These are phyloP conservation scores for Actinia tenebrosa DNA, from an alignment of 64 coral and sea anemone species.

Conservation along the genomic window DNA sequence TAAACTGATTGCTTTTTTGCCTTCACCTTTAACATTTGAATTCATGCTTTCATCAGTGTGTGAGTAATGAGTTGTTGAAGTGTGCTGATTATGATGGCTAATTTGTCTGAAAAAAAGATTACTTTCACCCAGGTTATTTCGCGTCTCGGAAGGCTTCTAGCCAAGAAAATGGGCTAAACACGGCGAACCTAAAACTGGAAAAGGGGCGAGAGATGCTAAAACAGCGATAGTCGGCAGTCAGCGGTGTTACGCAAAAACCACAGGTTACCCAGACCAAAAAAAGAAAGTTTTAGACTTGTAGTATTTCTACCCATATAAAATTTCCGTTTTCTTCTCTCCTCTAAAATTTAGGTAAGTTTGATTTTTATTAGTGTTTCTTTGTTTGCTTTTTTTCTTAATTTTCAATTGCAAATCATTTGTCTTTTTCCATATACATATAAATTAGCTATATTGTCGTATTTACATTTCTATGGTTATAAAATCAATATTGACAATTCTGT, in stretches of 20 bases:
- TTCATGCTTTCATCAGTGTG: constrained; percentile 1
- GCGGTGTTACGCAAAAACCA: too few species aligned
- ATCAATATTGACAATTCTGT: background rate
- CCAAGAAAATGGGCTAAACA: too few species aligned
- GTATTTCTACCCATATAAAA: too few species aligned
- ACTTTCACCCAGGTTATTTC: too few species aligned
- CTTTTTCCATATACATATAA: background rate
- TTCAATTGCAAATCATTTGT: background rate
- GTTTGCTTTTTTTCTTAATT: background rate
- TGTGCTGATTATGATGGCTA: background rate
- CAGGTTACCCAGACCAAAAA: too few species aligned
- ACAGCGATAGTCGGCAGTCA: too few species aligned
- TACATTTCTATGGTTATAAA: background rate
- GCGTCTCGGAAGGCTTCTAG: too few species aligned
- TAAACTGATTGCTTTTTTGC: background rate
- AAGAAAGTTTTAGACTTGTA: too few species aligned
- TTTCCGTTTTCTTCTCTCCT: too few species aligned
- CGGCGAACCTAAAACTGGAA: too few species aligned
- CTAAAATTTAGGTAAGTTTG: too few species aligned
- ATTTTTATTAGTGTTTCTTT: background rate
- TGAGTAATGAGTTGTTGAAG: constrained; percentile 10
- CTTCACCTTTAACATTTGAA: constrained; percentile 17
- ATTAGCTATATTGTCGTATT: background rate
- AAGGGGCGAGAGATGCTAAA: too few species aligned
- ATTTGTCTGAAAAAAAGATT: constrained; percentile 5